Conservation (phyloP, 2,113 vertebrate genomes). For the Melanotaenia duboulayi region DNA sequence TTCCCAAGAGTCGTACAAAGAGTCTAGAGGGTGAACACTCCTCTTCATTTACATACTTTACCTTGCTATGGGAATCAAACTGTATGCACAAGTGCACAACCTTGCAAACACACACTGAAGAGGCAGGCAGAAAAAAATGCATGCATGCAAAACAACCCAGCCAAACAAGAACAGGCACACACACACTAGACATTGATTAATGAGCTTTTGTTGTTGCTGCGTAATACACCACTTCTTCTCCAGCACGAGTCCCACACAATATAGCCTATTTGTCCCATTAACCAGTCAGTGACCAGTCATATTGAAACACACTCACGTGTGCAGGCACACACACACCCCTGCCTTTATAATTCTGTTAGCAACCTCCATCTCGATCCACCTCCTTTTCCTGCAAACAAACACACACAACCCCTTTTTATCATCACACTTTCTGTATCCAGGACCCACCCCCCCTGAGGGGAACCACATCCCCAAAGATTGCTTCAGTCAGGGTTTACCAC, state of each 20-base stretch:
- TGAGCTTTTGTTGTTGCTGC: slow-evolving; percentile 72
- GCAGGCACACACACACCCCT: slow-evolving; percentile 11
- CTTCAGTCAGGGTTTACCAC: background rate
- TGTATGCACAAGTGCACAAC: background rate
- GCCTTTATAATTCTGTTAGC: slow-evolving; percentile 59
- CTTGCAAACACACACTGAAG: slow-evolving; percentile 23
- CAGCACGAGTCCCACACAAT: slow-evolving; percentile 76
- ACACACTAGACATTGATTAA: slow-evolving; percentile 76
- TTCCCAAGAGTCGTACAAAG: slow-evolving; percentile 16
- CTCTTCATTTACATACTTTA: slow-evolving; percentile 21
- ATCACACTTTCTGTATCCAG: slow-evolving; percentile 33
- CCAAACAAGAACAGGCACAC: slow-evolving; percentile 27
- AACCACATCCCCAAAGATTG: slow-evolving; percentile 6
- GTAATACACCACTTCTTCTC: slow-evolving; percentile 78
- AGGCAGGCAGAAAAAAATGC: slow-evolving; percentile 36
- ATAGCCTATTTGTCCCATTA: slow-evolving; percentile 57
- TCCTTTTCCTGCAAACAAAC: slow-evolving; percentile 9
- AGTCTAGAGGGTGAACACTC: background rate
- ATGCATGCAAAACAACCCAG: slow-evolving; percentile 39
- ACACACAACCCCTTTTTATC: slow-evolving; percentile 31
- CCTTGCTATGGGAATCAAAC: slow-evolving; percentile 3
- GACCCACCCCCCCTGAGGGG: background rate
- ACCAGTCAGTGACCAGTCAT: slow-evolving; percentile 47
- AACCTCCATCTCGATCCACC: slow-evolving; percentile 41
- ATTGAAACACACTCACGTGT: slow-evolving; percentile 17